phyloP scores from a whole-genome alignment of 1,140 invertebrate species.

The Antheraea mylitta region DNA sequence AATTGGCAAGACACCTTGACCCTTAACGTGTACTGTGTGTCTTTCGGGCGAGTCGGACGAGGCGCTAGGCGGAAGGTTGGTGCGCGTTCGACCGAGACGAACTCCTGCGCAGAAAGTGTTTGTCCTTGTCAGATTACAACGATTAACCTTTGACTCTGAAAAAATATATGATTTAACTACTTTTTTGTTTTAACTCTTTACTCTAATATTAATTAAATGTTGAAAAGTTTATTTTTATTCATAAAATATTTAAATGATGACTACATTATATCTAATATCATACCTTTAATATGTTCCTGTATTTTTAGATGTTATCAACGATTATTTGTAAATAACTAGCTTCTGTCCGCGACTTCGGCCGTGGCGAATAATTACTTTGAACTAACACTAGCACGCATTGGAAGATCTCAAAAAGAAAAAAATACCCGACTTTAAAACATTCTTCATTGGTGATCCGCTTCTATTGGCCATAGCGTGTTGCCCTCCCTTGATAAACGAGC shows the following conservation, averaged over 20 bases:
- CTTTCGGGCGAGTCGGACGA: slow-evolving; percentile 32
- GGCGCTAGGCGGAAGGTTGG: slow-evolving; percentile 65
- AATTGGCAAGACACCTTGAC: slow-evolving; percentile 62
- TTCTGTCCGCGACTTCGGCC: too few relatives aligned
- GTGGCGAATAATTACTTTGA: too few relatives aligned
- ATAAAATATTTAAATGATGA: neutral
- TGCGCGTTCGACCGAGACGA: slow-evolving; percentile 50
- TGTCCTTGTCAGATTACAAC: slow-evolving; percentile 64
- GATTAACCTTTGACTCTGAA: slow-evolving; percentile 59
- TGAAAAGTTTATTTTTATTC: neutral
- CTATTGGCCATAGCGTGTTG: too few relatives aligned
- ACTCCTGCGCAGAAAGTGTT: slow-evolving; percentile 72
- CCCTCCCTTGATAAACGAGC: too few relatives aligned
- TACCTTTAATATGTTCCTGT: neutral
- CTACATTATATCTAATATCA: neutral
- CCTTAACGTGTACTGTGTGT: slow-evolving; percentile 35
- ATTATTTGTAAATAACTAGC: too few relatives aligned
- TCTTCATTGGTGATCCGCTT: too few relatives aligned
- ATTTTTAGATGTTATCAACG: too few relatives aligned
- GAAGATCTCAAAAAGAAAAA: too few relatives aligned
- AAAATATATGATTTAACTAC: slow-evolving; percentile 22
- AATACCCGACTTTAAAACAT: too few relatives aligned
- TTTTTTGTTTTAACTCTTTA: slow-evolving; percentile 1
- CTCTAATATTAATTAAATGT: neutral
- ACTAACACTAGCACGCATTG: too few relatives aligned